Evolutionary conservation across 2,797 vertebrate genomes (phyloP).

Genomic region (Diplodus puntazzo): DNA sequence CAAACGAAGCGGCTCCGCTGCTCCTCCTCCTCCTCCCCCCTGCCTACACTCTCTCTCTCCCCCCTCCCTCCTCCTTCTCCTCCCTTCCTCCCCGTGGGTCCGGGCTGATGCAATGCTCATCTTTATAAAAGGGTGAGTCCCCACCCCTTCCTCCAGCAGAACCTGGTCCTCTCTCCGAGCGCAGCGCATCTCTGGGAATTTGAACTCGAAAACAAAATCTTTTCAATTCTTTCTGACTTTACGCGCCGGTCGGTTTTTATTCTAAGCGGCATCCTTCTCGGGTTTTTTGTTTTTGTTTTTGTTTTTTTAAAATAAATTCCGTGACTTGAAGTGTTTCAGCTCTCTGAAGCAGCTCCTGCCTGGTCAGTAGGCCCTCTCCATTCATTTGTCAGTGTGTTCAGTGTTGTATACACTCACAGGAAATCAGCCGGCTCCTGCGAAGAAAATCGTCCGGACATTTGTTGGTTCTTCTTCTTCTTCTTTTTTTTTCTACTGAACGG

Average conservation of each 20-base stretch:
- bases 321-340: neutral
- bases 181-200: conserved; percentile 39
- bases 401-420: conserved; percentile 39
- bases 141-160: conserved; percentile 66
- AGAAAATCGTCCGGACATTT: conserved; percentile 49
- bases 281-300: no score
- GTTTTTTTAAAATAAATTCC: neutral
- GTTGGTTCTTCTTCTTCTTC: neutral
- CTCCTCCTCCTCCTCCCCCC: neutral
- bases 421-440: conserved; percentile 43
- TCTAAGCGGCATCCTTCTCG: neutral
- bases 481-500: conserved; percentile 35
- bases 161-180: conserved; percentile 6
- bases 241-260: neutral
- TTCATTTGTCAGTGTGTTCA: conserved; percentile 11
- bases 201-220: neutral
- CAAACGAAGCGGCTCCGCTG: neutral
- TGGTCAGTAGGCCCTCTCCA: neutral
- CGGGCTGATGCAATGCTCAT: conserved; percentile 82
- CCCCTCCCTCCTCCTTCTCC: rapidly evolving
- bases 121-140: conserved; percentile 71
- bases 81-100: neutral
- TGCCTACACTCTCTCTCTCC: neutral
- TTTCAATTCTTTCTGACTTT: conserved; percentile 4
- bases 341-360: conserved; percentile 1